A percentile compares a stretch with the other conserved stretches of the same genome.
phyloP scores from a whole-genome alignment of 2,113 vertebrate species.

The Parus major region DNA sequence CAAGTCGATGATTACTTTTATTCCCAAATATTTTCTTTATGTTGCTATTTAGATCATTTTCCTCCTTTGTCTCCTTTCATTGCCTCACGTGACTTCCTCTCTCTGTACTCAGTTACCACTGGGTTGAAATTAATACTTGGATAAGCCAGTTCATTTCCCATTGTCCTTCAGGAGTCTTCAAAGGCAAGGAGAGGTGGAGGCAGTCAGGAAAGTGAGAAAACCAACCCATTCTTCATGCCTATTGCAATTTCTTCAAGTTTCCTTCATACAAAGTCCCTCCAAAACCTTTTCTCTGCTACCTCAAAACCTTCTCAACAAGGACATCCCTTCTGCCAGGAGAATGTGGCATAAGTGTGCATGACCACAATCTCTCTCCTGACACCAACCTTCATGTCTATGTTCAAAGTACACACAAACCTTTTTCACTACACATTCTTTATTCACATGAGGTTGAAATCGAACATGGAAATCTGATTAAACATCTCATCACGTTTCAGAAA shows the following conservation, averaged over 20 bases:
- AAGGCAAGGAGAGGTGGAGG: neutral
- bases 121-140: neutral
- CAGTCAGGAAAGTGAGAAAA: neutral
- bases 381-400: neutral
- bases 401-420: neutral
- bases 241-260: neutral
- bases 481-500: neutral
- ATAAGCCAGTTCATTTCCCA: neutral
- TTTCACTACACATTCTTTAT: neutral
- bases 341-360: neutral
- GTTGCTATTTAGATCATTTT: neutral
- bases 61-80: neutral
- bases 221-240: neutral
- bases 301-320: neutral
- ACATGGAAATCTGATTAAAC: neutral
- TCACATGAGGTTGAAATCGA: neutral
- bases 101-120: neutral
- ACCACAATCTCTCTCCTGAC: neutral
- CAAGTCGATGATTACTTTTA: neutral
- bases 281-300: neutral
- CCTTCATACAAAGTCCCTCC: neutral
- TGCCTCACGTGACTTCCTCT: neutral
- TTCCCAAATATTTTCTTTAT: slow-evolving; percentile 12
- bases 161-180: neutral
- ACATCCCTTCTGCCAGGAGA: neutral